phyloP scores from a whole-genome alignment of 2,113 vertebrate genomes.

The Brachypodius melanocephalos region DNA sequence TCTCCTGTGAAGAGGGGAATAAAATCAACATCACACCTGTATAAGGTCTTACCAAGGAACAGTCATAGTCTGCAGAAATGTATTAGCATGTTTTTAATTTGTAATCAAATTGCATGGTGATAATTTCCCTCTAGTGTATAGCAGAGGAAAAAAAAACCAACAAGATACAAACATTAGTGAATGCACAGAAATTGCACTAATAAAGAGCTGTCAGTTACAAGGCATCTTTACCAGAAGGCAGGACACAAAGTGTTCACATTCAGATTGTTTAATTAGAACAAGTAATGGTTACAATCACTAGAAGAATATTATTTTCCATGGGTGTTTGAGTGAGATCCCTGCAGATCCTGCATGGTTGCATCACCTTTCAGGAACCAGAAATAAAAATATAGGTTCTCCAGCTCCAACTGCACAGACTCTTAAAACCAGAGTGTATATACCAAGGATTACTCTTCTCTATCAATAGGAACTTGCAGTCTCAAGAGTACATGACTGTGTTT shows the following conservation, averaged over 20 bases:
- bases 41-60: neutral
- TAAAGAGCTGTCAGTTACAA: neutral
- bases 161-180: slow-evolving; percentile 18
- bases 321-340: neutral
- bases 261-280: neutral
- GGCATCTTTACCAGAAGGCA: slow-evolving; percentile 1
- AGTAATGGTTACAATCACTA: neutral
- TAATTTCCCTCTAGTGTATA: neutral
- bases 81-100: slow-evolving; percentile 30
- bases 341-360: neutral
- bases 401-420: neutral
- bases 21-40: neutral
- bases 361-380: neutral
- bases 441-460: neutral
- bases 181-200: neutral
- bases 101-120: slow-evolving; percentile 5
- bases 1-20: neutral
- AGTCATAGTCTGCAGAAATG: neutral
- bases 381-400: neutral
- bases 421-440: neutral
- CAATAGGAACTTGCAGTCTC: neutral
- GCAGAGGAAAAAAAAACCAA: neutral
- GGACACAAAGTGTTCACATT: slow-evolving; percentile 4
- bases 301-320: neutral
- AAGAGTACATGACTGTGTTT: neutral